phyloP scores from a whole-genome alignment of 2,113 vertebrate genomes.

The Gnathochromis pfefferi region DNA sequence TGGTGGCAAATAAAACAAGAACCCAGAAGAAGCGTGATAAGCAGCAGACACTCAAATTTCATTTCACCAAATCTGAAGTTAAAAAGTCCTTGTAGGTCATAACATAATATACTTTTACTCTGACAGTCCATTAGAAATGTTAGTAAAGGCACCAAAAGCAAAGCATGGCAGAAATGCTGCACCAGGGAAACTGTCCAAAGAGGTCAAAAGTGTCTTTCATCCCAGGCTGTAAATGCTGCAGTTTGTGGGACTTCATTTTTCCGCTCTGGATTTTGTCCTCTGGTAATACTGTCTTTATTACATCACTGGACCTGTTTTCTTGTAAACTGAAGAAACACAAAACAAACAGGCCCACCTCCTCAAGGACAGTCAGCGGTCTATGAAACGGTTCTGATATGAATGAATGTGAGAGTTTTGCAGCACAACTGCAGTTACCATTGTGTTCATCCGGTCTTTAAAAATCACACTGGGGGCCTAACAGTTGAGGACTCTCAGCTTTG shows the following conservation, averaged over 20 bases:
- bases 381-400: background rate
- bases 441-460: constrained; percentile 24
- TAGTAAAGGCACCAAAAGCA: background rate
- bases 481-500: constrained; percentile 1
- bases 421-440: background rate
- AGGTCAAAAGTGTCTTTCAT: background rate
- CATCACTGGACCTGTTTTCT: background rate
- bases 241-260: rapidly evolving
- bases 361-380: background rate
- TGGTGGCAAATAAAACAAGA: rapidly evolving
- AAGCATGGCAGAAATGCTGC: background rate
- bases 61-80: background rate
- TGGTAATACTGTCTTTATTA: background rate
- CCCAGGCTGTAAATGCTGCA: background rate
- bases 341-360: background rate
- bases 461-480: background rate
- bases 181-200: background rate
- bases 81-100: background rate
- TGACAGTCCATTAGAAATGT: rapidly evolving
- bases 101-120: background rate
- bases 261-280: background rate
- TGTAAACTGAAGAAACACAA: background rate
- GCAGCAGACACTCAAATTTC: rapidly evolving
- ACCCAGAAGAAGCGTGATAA: background rate
- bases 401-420: background rate